These are phyloP conservation scores for Dolichoris vasculosae DNA, from an alignment of 1,140 invertebrate species.

Conservation along the genomic window DNA sequence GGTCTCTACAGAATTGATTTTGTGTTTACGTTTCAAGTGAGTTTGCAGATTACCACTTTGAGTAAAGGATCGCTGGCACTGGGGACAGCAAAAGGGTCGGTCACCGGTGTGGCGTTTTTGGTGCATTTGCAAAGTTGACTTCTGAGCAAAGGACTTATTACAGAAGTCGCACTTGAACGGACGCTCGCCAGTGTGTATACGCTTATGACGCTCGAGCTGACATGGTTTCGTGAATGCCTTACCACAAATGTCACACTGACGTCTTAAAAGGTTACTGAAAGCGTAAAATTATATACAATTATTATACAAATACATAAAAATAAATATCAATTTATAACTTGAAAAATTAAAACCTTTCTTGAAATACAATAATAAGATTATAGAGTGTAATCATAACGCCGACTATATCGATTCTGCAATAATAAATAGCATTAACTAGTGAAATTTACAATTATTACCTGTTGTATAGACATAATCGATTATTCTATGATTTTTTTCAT, in stretches of 20 bases:
- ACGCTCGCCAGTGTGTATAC: conserved; percentile 81
- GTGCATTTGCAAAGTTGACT: conserved; percentile 79
- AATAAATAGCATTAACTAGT: no score
- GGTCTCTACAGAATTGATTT: conserved; percentile 54
- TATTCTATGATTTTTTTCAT: no score
- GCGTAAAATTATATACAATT: no score
- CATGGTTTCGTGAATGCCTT: conserved; percentile 70
- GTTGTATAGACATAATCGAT: no score
- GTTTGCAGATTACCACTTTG: conserved; percentile 79
- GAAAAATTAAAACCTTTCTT: no score
- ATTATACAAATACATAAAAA: no score
- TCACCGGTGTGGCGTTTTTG: conserved; percentile 78
- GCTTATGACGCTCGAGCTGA: conserved; percentile 69
- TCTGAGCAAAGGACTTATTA: conserved; percentile 80
- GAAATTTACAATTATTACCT: no score
- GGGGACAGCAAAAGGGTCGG: conserved; percentile 73
- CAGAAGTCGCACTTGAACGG: conserved; percentile 81
- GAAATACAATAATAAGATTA: no score
- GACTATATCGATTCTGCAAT: no score
- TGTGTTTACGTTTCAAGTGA: conserved; percentile 77
- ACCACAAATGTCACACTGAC: conserved; percentile 69
- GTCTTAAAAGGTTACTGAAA: conserved; percentile 49
- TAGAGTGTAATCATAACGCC: no score
- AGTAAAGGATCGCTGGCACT: conserved; percentile 76
- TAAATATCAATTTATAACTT: no score